Conservation (phyloP, 2,113 vertebrate genomes). For the Trichomycterus rosablanca region DNA sequence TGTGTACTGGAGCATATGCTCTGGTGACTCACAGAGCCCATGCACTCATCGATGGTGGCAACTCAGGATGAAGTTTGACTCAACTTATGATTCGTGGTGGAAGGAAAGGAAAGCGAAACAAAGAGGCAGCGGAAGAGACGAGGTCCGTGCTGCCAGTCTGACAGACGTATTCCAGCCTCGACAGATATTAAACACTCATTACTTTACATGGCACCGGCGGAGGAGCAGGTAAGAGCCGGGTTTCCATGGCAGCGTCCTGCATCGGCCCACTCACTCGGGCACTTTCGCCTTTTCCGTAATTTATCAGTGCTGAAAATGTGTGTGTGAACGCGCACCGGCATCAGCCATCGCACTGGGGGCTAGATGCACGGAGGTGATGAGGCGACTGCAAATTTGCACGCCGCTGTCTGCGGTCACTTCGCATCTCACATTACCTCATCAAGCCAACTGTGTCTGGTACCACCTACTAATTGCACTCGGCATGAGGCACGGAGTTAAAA, state of each 20-base stretch:
- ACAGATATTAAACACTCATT: slow-evolving; percentile 46
- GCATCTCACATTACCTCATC: too few relatives aligned
- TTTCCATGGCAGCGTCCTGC: slow-evolving; percentile 58
- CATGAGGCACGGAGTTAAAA: too few relatives aligned
- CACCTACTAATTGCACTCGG: too few relatives aligned
- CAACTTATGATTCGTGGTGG: background rate
- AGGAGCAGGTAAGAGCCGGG: slow-evolving; percentile 54
- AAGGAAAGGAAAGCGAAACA: background rate
- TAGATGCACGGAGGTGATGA: too few relatives aligned
- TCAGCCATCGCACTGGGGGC: too few relatives aligned
- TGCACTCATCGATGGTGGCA: background rate
- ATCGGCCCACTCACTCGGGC: slow-evolving; percentile 43
- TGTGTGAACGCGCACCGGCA: background rate
- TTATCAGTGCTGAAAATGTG: background rate
- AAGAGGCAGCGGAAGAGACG: background rate
- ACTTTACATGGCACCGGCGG: slow-evolving; percentile 40
- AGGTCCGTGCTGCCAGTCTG: background rate
- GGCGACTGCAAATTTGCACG: too few relatives aligned
- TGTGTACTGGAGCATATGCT: slow-evolving; percentile 10
- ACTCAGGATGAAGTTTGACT: slow-evolving; percentile 5
- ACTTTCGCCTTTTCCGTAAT: slow-evolving; percentile 7
- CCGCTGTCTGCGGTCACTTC: too few relatives aligned
- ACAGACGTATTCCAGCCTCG: slow-evolving; percentile 25
- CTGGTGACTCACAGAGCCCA: slow-evolving; percentile 16
- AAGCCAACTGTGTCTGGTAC: too few relatives aligned